Evolutionary conservation across 2,888 invertebrate species (phyloP).

Genomic region (Dicranocentrus wangi): DNA sequence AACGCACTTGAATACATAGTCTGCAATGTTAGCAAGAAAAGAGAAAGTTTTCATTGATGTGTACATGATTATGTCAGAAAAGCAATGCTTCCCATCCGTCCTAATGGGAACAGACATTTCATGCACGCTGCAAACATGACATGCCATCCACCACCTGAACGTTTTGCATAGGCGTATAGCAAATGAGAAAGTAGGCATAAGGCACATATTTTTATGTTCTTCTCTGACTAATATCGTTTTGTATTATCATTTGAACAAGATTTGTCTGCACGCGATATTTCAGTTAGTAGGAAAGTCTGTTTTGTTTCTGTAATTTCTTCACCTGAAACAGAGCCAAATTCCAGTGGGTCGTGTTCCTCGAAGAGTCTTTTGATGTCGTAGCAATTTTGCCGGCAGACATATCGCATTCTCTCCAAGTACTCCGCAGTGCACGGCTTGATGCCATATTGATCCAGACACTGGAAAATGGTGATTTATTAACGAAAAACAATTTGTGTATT

Average conservation of each 20-base stretch:
- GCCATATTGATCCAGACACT: constrained; percentile 72
- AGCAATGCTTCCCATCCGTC: no score
- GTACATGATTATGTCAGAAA: not conserved
- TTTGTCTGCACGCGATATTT: constrained; percentile 26
- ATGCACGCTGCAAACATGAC: no score
- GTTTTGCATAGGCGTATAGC: no score
- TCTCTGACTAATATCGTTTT: no score
- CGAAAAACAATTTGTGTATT: not conserved
- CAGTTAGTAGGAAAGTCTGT: constrained; percentile 4
- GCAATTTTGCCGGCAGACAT: constrained; percentile 56
- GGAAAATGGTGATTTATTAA: not conserved
- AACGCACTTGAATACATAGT: constrained; percentile 71
- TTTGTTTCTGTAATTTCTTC: constrained; percentile 3
- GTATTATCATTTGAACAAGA: no score
- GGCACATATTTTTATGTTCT: no score
- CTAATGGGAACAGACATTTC: no score
- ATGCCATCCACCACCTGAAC: no score
- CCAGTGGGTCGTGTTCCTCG: constrained; percentile 71
- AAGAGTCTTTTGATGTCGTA: constrained; percentile 68
- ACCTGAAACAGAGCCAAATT: constrained; percentile 72
- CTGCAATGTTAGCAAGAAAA: constrained; percentile 50
- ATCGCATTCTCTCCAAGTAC: constrained; percentile 70
- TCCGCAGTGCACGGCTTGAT: constrained; percentile 72
- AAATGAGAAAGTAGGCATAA: no score
- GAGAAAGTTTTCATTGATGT: constrained; percentile 1